Evolutionary conservation across 2,888 invertebrate genomes (phyloP), one percentile per base, ranked within the genome.

Genomic region (Conomelus anceps): DNA sequence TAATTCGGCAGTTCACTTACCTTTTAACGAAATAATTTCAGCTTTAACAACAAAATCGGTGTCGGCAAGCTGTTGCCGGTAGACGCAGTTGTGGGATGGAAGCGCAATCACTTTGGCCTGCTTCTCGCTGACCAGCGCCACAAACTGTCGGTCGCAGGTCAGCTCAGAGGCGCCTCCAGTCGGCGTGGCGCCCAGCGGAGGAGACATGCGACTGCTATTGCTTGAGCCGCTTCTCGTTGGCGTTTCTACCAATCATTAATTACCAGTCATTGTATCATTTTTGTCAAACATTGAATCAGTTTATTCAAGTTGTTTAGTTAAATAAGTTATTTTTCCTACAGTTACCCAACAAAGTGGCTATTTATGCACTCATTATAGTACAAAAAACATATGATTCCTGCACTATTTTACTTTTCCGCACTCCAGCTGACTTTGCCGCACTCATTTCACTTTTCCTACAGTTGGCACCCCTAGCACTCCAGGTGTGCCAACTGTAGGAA

Each of bases 21-120:
- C 98, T 96, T 97, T 98, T 93, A 99, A 95, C 92, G 97, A 96
- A 92, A 98, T 97, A 92, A 98, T 97, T 94, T 98, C 98, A 90
- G 98, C 98, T 94, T 98, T 98, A 91, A 98, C 97, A 91, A 98
- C 98, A 94, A 98, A 34, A 34, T 94, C 98, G 98, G 13, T 96
- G 96, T 93, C 99, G 91, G 98, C 97, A 92, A 99, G 95, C 94
- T 98, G 98, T 93, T 97, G 97, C 92, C 98, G 96, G 94, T 98
- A 98, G 92, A 98, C 96, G 94, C 98, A 98, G 93, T 97, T 98
- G 94, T 99, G 99, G 92, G 98, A 98, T 91, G 99, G 99, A 93
- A 99, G 95, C 91, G 98, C 98, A 91, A 99, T 97, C 91, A 99
- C 97, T 92, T 98, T 95, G 91, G 98, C 98, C 94, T 99, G 98